A percentile compares a stretch with the other conserved stretches of the same genome.
These are phyloP conservation scores for Neodon shergylaensis DNA, from an alignment of 2,113 vertebrate genomes.

Conservation along the genomic window DNA sequence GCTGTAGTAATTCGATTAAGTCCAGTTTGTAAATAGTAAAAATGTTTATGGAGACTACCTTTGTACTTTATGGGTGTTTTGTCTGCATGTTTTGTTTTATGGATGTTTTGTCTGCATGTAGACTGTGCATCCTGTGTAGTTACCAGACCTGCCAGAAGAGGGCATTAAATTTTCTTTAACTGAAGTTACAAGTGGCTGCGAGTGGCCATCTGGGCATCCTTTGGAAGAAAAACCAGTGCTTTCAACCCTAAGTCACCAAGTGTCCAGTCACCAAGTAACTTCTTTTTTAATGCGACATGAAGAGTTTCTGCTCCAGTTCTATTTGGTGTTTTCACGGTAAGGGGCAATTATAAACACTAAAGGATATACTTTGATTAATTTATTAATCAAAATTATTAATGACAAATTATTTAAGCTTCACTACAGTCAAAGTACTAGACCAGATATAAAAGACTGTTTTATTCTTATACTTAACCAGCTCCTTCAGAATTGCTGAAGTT, in stretches of 20 bases:
- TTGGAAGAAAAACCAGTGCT: not conserved
- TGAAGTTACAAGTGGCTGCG: not conserved
- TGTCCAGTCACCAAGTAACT: no score
- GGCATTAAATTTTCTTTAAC: not conserved
- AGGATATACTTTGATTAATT: not conserved
- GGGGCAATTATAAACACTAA: not conserved
- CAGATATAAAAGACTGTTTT: not conserved
- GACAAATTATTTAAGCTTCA: slow-evolving; percentile 12
- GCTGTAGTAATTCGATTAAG: not conserved
- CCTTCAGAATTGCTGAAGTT: not conserved
- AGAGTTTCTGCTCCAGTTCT: not conserved
- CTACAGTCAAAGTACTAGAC: not conserved
- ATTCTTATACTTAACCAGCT: not conserved
- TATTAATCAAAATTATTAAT: not conserved
- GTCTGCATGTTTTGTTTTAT: no score
- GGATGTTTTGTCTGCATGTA: not conserved
- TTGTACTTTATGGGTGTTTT: not conserved
- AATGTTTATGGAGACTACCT: not conserved
- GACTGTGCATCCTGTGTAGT: no score
- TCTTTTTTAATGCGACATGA: not conserved
- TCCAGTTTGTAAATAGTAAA: slow-evolving; percentile 2
- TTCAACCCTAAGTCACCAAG: not conserved
- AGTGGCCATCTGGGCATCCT: no score
- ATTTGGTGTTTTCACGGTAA: not conserved
- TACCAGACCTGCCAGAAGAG: not conserved